Evolutionary conservation across 2,888 invertebrate genomes (phyloP).

Genomic region (Mimachlamys varia): DNA sequence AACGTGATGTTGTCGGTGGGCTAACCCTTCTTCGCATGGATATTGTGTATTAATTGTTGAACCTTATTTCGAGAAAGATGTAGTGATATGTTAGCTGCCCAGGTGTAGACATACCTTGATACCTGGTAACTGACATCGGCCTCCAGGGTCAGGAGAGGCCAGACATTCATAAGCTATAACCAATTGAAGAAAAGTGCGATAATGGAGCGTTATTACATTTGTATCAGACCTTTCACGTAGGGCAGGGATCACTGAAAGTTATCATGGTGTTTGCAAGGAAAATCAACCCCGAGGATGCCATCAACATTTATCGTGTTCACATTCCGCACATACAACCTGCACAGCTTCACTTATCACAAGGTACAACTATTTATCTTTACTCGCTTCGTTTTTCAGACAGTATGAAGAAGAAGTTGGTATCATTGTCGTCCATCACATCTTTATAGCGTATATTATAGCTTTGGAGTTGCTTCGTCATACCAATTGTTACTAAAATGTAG

Average conservation of each 20-base stretch:
- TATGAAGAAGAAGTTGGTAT: neutral
- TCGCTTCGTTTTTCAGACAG: neutral
- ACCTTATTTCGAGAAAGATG: neutral
- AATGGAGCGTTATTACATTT: constrained; percentile 7
- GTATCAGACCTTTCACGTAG: constrained; percentile 20
- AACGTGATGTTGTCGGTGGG: neutral
- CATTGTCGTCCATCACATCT: neutral
- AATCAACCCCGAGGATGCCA: constrained; percentile 26
- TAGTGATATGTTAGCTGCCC: neutral
- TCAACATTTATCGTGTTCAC: constrained; percentile 31
- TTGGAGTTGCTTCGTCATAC: neutral
- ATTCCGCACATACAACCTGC: constrained; percentile 28
- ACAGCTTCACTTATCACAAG: constrained; percentile 33
- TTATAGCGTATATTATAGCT: neutral
- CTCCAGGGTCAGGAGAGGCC: constrained; percentile 11
- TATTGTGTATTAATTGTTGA: neutral
- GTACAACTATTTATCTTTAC: neutral
- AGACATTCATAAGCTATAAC: neutral
- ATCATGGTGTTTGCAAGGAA: constrained; percentile 36
- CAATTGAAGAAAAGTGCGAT: neutral
- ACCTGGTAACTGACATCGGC: constrained; percentile 1
- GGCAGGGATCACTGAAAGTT: constrained; percentile 13
- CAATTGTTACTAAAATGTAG: neutral
- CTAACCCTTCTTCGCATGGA: neutral
- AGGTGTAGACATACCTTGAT: neutral